Evolutionary conservation across 2,888 invertebrate species (phyloP), one percentile per base, ranked within the genome.

Genomic region (Isoperla grammatica): DNA sequence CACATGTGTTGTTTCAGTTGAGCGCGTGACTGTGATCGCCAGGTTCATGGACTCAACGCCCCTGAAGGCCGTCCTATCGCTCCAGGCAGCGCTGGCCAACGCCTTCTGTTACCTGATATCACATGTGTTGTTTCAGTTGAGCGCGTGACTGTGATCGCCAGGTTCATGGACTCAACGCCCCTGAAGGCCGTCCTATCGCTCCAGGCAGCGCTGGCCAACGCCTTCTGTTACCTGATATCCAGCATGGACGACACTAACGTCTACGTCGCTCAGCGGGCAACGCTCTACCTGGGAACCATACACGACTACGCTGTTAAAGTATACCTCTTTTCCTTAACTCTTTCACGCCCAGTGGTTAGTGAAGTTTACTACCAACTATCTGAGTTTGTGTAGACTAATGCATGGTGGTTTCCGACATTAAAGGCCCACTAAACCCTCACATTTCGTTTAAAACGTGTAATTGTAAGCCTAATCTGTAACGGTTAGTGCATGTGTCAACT

Each of bases 81-180:
- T 99, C 53, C 95, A 97, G 75, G 92, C 96, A 0, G 91, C 95
- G 0, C 75, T 99, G 68, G 94, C 98, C 4, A 96, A 96, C 66
- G 94, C 96, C 1, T 97, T 98, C 79, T 97, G 95, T 75, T 95
- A 96, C 74, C 81, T 98, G 59, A 90, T 99, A 67, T 92, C 93
- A 98, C 59, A 90, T 99, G 67, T 92, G 93, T 29, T 35, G 40
- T 50, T 63, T 17, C 69, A 79, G 97, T 98, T 39, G 99, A 98
- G 76, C 81, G 95, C 65, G 95, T 96, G 37, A 92, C 94, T 37
- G 85, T 96, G 59, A 86, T 99, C 63, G 94, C 95, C 23, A 81
- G 87, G 72, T 95, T 96, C 75, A 89, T 97, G 85, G 95, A 95
- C 72, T 86, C 89, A 0, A 90, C 91, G 0, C 91, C 94, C 0